Evolutionary conservation across 2,797 vertebrate genomes (phyloP).

Genomic region (Catamblyrhynchus diadema): DNA sequence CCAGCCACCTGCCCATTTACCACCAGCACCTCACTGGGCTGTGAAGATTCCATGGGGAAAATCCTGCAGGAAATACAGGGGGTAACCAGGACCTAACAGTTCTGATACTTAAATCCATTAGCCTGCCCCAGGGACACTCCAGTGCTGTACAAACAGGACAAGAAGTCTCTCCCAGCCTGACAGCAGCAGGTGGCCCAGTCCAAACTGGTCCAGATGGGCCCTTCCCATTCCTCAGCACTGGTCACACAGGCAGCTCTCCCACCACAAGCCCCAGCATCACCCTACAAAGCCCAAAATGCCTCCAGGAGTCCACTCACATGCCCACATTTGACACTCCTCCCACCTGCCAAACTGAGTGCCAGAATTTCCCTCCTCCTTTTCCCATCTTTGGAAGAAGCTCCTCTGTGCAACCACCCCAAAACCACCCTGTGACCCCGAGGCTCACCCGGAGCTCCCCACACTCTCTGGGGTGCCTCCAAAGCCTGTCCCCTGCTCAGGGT

Average conservation of each 20-base stretch:
- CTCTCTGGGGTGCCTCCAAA: not conserved
- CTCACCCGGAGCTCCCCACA: not conserved
- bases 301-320: not conserved
- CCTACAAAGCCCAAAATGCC: not conserved
- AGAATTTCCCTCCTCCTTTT: not conserved
- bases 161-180: not conserved
- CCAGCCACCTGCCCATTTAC: not conserved
- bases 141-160: not conserved
- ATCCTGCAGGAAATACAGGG: not conserved
- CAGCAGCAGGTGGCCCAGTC: not conserved
- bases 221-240: not conserved
- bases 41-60: not conserved
- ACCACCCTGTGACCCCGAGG: fast-evolving
- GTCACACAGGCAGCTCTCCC: not conserved
- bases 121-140: not conserved
- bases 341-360: fast-evolving
- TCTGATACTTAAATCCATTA: not conserved
- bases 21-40: not conserved
- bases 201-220: not conserved
- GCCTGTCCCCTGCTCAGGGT: not conserved
- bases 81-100: not conserved
- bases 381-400: not conserved
- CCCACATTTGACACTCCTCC: not conserved
- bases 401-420: not conserved
- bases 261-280: not conserved